These are phyloP conservation scores for Coptodon bakossiorum DNA, from an alignment of 2,113 vertebrate species.

Conservation along the genomic window DNA sequence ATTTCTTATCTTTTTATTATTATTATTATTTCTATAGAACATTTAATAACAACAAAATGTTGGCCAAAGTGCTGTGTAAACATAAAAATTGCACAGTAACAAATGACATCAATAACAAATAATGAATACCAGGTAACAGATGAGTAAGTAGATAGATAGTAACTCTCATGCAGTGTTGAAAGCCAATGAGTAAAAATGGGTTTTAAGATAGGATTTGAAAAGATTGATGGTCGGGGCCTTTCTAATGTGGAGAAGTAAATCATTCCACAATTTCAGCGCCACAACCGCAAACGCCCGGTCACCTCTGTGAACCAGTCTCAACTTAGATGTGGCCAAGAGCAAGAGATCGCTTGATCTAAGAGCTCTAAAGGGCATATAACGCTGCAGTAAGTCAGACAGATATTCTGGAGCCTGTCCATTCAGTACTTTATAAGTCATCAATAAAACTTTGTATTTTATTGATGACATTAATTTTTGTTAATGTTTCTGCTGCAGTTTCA, in stretches of 20 bases:
- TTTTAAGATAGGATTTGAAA: background rate
- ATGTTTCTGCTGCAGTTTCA: slow-evolving; percentile 43
- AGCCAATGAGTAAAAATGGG: background rate
- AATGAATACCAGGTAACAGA: background rate
- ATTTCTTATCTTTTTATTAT: background rate
- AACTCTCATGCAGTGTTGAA: background rate
- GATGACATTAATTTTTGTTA: background rate
- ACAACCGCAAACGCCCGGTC: background rate
- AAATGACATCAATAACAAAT: background rate
- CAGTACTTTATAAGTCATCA: background rate
- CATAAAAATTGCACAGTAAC: background rate
- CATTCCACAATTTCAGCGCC: background rate
- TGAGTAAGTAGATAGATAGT: background rate
- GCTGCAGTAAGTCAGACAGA: background rate
- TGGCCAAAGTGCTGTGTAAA: background rate
- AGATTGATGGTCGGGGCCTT: background rate
- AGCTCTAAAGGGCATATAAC: background rate
- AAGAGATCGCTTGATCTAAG: background rate
- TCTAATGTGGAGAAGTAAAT: background rate
- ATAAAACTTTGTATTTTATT: background rate
- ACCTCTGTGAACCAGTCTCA: background rate
- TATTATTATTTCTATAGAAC: background rate
- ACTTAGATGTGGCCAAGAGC: background rate
- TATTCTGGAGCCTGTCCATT: background rate
- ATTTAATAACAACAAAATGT: background rate